Evolutionary conservation across 92 coral and sea anemone genomes (phyloP).

Genomic region (Montipora capitata): DNA sequence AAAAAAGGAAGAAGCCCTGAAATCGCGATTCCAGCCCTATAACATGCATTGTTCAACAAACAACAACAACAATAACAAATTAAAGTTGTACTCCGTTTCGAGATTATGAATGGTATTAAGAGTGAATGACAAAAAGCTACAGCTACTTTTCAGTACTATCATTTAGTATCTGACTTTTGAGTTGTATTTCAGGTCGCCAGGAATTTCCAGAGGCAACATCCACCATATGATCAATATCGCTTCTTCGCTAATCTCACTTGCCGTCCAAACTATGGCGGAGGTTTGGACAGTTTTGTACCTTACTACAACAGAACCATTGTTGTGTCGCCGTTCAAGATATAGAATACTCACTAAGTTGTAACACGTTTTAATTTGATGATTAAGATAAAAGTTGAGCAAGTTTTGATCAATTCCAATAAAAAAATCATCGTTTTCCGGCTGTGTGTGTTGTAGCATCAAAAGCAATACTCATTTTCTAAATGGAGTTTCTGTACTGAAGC

Average conservation of each 20-base stretch:
- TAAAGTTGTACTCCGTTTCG: too few relatives aligned
- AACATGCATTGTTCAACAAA: too few relatives aligned
- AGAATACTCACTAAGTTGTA: not conserved
- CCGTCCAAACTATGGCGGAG: conserved; percentile 72
- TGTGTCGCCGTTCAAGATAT: conserved; percentile 68
- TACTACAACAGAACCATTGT: conserved; percentile 60
- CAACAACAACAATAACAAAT: too few relatives aligned
- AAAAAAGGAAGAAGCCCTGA: too few relatives aligned
- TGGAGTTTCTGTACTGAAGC: too few relatives aligned
- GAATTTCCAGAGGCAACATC: conserved; percentile 33
- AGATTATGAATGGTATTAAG: too few relatives aligned
- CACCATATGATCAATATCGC: conserved; percentile 76
- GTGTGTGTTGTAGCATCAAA: too few relatives aligned
- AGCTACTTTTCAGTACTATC: not conserved
- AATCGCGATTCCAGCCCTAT: too few relatives aligned
- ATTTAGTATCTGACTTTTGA: not conserved
- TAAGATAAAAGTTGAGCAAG: not conserved
- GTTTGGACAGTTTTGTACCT: conserved; percentile 56
- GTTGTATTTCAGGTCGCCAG: conserved; percentile 79
- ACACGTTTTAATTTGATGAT: not conserved
- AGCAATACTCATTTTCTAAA: too few relatives aligned
- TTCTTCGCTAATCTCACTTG: conserved; percentile 75
- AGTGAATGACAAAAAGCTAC: too few relatives aligned
- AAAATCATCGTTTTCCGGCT: too few relatives aligned
- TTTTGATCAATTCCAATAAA: too few relatives aligned